Evolutionary conservation across 2,113 vertebrate genomes (phyloP).

Genomic region (Oriolus oriolus): DNA sequence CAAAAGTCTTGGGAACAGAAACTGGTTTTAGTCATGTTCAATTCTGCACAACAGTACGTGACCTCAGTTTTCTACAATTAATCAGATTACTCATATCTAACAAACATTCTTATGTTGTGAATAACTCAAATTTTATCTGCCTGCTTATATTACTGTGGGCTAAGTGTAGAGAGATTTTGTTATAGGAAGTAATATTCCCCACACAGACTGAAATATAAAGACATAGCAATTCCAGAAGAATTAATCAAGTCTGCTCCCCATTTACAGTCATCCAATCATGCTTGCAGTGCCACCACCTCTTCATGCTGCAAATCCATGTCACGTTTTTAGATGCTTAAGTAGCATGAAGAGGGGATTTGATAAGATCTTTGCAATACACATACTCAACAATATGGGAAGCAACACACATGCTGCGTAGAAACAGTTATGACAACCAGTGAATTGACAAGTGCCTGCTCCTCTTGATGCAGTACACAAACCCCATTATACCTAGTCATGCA

Average conservation of each 20-base stretch:
- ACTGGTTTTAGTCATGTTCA: neutral
- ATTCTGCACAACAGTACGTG: neutral
- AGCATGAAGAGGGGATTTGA: neutral
- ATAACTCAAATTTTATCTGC: neutral
- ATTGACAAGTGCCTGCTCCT: neutral
- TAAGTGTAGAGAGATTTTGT: neutral
- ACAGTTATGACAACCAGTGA: neutral
- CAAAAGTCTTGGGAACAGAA: neutral
- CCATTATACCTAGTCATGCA: neutral
- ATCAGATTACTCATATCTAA: neutral
- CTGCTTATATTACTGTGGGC: neutral
- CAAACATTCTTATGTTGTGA: neutral
- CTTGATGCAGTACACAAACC: neutral
- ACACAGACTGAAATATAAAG: neutral
- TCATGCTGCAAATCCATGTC: neutral
- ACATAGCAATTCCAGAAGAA: neutral
- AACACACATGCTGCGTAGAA: neutral
- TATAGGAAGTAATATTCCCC: neutral
- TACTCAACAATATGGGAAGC: neutral
- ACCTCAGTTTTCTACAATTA: neutral
- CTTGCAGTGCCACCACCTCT: neutral
- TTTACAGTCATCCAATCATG: neutral
- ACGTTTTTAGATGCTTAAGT: neutral
- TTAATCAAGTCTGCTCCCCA: neutral
- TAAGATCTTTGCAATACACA: neutral